Conservation (phyloP, 2,113 vertebrate species). For the Cariama cristata region DNA sequence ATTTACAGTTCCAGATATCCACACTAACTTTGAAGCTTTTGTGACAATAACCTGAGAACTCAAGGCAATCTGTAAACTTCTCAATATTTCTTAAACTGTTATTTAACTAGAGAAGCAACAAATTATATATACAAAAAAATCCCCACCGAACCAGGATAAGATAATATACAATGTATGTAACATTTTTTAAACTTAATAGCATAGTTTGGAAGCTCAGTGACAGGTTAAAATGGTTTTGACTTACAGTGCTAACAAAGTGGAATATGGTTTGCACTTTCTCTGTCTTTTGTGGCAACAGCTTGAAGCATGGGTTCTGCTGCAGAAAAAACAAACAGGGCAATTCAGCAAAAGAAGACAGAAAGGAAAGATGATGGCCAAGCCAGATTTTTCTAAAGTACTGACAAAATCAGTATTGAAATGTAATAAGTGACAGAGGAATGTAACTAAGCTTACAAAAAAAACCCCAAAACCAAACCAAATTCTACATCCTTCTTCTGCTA, state of each 20-base stretch:
- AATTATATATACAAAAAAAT: background rate
- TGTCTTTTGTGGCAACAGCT: background rate
- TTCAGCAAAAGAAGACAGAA: background rate
- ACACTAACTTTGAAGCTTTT: background rate
- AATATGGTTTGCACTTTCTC: background rate
- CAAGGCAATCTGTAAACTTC: background rate
- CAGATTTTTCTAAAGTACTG: background rate
- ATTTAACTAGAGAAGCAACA: background rate
- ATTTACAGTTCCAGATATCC: background rate
- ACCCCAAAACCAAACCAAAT: background rate
- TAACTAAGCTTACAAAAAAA: background rate
- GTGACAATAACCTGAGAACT: background rate
- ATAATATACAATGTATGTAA: background rate
- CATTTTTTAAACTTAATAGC: background rate
- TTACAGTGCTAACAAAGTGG: background rate
- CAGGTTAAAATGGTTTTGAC: background rate
- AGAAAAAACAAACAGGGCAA: background rate
- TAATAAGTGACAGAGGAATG: conserved; percentile 10
- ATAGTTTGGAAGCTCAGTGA: background rate
- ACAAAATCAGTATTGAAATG: background rate
- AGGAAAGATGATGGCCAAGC: background rate
- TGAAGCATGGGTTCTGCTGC: background rate
- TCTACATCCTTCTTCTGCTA: background rate
- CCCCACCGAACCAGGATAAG: background rate
- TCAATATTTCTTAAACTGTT: background rate